Conservation (phyloP, 2,888 invertebrate species). For the Sepioteuthis lessoniana region DNA sequence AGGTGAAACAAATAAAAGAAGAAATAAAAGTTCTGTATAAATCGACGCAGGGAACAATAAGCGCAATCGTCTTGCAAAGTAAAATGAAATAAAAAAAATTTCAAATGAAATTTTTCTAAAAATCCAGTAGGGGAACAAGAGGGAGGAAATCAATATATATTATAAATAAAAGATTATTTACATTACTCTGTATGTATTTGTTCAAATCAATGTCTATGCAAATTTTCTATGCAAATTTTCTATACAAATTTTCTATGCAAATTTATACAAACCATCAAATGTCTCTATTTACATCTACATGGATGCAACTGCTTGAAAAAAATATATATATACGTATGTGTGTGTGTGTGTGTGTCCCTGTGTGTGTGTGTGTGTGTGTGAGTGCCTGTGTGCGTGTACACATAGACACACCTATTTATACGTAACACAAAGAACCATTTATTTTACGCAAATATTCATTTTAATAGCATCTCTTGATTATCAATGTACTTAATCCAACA, state of each 20-base stretch:
- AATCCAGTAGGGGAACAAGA: neutral
- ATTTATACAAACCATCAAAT: no score
- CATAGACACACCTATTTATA: neutral
- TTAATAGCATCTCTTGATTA: no score
- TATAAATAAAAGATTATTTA: conserved; percentile 16
- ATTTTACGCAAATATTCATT: no score
- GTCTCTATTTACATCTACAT: neutral
- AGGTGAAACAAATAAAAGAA: neutral
- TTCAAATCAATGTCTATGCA: neutral
- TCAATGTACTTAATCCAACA: no score
- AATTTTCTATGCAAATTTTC: no score
- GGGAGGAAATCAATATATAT: conserved; percentile 24
- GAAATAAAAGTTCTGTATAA: neutral
- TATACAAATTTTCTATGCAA: no score
- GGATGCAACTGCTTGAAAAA: neutral
- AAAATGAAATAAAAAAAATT: neutral
- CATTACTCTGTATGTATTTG: neutral
- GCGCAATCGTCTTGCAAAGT: neutral
- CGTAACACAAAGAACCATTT: no score
- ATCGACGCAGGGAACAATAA: neutral
- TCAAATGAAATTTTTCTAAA: neutral
- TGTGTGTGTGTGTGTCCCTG: neutral
- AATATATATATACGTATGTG: neutral
- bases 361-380: neutral
- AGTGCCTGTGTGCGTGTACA: neutral